A percentile compares a stretch with the other conserved stretches of the same genome.
Evolutionary conservation across 1,140 invertebrate species (phyloP).

Genomic region (Meteorus sp.): DNA sequence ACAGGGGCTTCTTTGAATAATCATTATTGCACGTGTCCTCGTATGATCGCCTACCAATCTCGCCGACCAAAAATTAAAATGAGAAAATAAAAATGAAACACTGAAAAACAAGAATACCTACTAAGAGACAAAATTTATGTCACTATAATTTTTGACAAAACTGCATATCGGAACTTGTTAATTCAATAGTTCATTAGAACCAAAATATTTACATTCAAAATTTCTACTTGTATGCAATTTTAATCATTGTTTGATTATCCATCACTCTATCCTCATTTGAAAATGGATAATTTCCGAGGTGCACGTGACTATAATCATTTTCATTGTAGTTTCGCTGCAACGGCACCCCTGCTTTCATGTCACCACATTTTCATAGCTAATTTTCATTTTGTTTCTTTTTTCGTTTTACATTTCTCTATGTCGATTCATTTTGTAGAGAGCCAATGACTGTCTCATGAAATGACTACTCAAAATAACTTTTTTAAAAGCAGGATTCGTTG

Average conservation of each 20-base stretch:
- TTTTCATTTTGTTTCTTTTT: neutral
- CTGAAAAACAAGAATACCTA: no score
- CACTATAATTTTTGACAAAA: no score
- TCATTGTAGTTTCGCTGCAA: slow-evolving; percentile 9
- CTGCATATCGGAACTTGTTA: no score
- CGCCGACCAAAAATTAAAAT: slow-evolving; percentile 2
- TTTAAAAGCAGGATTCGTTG: no score
- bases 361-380: neutral
- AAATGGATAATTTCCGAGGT: no score
- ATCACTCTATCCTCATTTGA: no score
- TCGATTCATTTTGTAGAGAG: neutral
- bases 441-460: neutral
- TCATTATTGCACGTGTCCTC: slow-evolving; percentile 8
- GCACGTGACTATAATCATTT: slow-evolving; percentile 7
- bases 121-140: no score
- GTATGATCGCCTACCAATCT: no score
- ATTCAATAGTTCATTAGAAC: slow-evolving; percentile 1
- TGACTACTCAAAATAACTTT: neutral
- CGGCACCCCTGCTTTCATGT: slow-evolving; percentile 1
- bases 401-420: neutral
- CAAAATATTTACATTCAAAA: neutral
- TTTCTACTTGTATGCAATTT: neutral
- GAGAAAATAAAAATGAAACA: no score
- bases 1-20: slow-evolving; percentile 16
- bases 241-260: neutral